A percentile compares a stretch with the other conserved stretches of the same genome.
Evolutionary conservation across 2,888 invertebrate species (phyloP).

Genomic region (Osmoderma eremita): DNA sequence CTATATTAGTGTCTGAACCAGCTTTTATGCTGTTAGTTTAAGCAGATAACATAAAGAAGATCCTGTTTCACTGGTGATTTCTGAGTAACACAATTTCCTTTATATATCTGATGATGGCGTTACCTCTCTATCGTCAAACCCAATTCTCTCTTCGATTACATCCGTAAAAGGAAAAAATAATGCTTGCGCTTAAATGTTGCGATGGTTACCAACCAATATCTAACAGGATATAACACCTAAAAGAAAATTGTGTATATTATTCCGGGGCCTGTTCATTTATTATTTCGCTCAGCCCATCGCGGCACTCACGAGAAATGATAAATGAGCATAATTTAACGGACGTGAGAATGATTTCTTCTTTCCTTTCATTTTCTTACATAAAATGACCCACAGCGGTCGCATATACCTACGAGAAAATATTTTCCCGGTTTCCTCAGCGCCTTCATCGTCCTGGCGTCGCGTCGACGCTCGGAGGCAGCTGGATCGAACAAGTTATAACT

Average conservation of each 20-base stretch:
- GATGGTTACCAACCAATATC: not conserved
- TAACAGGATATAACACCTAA: too few species aligned
- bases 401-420: conserved; percentile 1
- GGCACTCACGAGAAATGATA: conserved; percentile 31
- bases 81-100: too few species aligned
- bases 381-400: not conserved
- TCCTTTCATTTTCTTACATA: conserved; percentile 31
- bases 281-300: conserved; percentile 15
- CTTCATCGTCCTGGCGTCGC: not conserved
- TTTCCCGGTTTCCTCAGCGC: not conserved
- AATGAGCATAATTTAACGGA: conserved; percentile 28
- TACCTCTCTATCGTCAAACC: too few species aligned
- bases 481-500: conserved; percentile 20
- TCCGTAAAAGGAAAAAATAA: conserved; percentile 15
- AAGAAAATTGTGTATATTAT: conserved; percentile 27
- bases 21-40: too few species aligned
- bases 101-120: too few species aligned
- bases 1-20: too few species aligned
- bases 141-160: conserved; percentile 4
- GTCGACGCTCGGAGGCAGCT: not conserved
- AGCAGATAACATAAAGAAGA: too few species aligned
- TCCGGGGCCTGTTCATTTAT: conserved; percentile 27
- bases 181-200: conserved; percentile 3
- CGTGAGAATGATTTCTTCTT: conserved; percentile 31
- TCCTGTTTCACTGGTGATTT: too few species aligned